Conservation (phyloP, 2,888 invertebrate species). For the Hyles lineata region DNA sequence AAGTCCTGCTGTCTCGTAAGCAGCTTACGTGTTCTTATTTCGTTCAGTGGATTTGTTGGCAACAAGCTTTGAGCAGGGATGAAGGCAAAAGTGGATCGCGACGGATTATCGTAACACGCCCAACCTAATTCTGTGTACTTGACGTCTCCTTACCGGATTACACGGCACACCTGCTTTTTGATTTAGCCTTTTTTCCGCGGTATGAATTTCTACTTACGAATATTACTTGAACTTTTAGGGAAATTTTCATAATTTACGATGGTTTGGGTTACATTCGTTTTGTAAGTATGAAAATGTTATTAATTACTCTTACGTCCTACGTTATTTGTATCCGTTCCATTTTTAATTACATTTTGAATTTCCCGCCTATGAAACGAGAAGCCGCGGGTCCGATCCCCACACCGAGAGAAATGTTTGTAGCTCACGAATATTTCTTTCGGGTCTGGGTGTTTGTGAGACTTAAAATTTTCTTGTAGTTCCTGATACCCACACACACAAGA, state of each 20-base stretch:
- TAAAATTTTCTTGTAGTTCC: too few relatives aligned
- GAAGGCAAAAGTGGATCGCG: slow-evolving; percentile 27
- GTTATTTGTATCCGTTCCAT: too few relatives aligned
- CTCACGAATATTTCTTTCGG: too few relatives aligned
- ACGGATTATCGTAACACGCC: slow-evolving; percentile 23
- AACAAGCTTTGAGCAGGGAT: slow-evolving; percentile 24
- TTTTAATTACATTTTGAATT: too few relatives aligned
- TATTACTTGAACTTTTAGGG: neutral
- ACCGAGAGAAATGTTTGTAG: too few relatives aligned
- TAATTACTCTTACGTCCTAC: too few relatives aligned
- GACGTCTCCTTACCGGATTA: slow-evolving; percentile 17
- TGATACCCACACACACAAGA: too few relatives aligned
- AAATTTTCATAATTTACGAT: neutral
- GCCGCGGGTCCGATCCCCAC: too few relatives aligned
- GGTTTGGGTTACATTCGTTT: neutral
- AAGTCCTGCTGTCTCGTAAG: slow-evolving; percentile 43
- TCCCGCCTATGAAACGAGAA: too few relatives aligned
- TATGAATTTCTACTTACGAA: slow-evolving; percentile 3
- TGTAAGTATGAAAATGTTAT: too few relatives aligned
- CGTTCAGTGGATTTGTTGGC: slow-evolving; percentile 25
- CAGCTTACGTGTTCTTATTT: slow-evolving; percentile 37
- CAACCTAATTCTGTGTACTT: slow-evolving; percentile 22
- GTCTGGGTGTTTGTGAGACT: too few relatives aligned
- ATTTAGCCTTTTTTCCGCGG: slow-evolving; percentile 17
- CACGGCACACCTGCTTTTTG: slow-evolving; percentile 18